Conservation (phyloP, 1,140 invertebrate species). For the Habropoda laboriosa region DNA sequence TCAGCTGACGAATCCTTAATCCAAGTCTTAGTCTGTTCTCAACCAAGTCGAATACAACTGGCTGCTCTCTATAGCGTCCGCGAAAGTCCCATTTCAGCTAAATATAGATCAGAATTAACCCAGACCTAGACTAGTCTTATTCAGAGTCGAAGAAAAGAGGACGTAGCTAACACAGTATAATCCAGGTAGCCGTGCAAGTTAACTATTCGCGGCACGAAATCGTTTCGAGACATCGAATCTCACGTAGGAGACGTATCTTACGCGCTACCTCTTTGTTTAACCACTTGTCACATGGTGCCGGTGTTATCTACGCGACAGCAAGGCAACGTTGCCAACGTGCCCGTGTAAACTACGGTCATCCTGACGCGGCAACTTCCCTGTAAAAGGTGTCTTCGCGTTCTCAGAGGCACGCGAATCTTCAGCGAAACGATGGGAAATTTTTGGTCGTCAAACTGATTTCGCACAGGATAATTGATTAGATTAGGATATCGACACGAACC, state of each 20-base stretch:
- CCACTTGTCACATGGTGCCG: constrained; percentile 16
- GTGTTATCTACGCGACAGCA: constrained; percentile 1
- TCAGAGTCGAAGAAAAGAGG: neutral
- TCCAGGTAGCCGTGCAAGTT: constrained; percentile 1
- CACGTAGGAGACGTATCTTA: constrained; percentile 20
- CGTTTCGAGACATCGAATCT: constrained; percentile 14
- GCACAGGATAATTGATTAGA: no score
- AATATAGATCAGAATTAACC: no score
- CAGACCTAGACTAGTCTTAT: neutral
- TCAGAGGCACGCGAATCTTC: no score
- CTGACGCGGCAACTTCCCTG: neutral
- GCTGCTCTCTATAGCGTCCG: no score
- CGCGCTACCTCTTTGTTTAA: constrained; percentile 33
- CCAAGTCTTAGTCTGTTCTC: no score
- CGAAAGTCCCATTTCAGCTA: no score
- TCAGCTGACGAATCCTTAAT: no score
- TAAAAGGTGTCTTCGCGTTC: neutral
- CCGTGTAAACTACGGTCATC: neutral
- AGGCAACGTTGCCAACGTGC: constrained; percentile 28
- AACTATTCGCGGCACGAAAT: constrained; percentile 25
- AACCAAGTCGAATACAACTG: no score
- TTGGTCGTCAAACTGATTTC: no score
- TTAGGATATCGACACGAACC: no score
- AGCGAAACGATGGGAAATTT: no score
- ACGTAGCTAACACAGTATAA: neutral